Evolutionary conservation across 2,113 vertebrate species (phyloP).

Genomic region (Paratilapia polleni): DNA sequence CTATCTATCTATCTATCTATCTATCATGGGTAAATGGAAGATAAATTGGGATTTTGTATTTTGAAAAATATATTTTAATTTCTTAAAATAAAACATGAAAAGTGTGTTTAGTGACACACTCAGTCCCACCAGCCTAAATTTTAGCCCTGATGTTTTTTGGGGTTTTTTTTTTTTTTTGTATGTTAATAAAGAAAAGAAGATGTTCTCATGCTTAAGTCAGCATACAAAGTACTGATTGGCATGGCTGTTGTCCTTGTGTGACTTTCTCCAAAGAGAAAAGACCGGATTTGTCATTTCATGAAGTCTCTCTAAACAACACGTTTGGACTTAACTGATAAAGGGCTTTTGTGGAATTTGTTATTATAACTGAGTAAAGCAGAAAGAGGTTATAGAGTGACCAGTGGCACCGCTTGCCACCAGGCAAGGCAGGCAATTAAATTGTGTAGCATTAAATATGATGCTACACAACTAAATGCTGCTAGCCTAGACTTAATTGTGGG

Average conservation of each 20-base stretch:
- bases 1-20: slow-evolving; percentile 30
- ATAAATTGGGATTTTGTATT: background rate
- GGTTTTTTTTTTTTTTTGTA: background rate
- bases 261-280: background rate
- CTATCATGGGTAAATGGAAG: background rate
- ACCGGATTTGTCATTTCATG: background rate
- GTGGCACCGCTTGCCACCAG: too few relatives aligned
- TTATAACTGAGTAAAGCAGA: background rate
- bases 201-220: background rate
- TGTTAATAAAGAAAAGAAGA: background rate
- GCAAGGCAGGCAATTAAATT: too few relatives aligned
- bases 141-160: background rate
- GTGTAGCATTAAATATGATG: too few relatives aligned
- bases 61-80: background rate
- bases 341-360: background rate
- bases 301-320: background rate
- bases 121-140: background rate
- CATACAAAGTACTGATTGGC: background rate
- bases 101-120: background rate
- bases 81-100: background rate
- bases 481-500: too few relatives aligned
- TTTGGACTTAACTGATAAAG: slow-evolving; percentile 7
- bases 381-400: too few relatives aligned
- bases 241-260: background rate
- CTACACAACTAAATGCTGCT: too few relatives aligned